Conservation (phyloP, 2,888 invertebrate genomes). For the Pyrgus malvae region DNA sequence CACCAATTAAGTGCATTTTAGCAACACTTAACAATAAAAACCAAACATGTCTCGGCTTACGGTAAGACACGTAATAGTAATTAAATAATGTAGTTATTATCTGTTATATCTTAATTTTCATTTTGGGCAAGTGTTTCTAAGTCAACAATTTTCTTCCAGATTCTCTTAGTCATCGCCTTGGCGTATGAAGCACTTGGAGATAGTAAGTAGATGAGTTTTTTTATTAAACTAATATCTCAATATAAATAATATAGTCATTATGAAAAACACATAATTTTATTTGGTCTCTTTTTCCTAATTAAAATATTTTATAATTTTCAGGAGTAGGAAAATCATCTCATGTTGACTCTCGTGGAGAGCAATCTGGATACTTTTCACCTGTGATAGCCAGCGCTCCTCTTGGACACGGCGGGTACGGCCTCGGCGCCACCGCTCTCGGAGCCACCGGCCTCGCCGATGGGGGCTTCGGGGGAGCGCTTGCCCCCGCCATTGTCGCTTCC, state of each 20-base stretch:
- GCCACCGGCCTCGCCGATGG: constrained; percentile 30
- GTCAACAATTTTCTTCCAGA: constrained; percentile 51
- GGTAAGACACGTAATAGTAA: constrained; percentile 48
- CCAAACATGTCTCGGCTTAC: constrained; percentile 69
- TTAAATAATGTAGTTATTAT: background rate
- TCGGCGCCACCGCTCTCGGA: constrained; percentile 31
- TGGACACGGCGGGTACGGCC: constrained; percentile 29
- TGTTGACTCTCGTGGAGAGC: constrained; percentile 55
- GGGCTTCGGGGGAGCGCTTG: constrained; percentile 20
- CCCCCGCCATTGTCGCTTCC: constrained; percentile 47
- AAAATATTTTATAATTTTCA: constrained; percentile 28
- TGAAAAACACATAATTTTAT: no score
- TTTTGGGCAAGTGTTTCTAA: background rate
- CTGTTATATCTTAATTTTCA: no score
- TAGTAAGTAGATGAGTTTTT: constrained; percentile 45
- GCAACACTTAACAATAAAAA: constrained; percentile 35
- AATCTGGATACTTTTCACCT: constrained; percentile 45
- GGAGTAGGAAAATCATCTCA: constrained; percentile 48
- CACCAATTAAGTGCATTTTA: constrained; percentile 49
- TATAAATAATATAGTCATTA: background rate
- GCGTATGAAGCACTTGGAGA: constrained; percentile 67
- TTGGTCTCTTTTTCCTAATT: no score
- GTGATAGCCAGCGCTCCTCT: constrained; percentile 33
- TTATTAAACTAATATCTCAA: background rate
- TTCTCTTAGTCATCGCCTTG: constrained; percentile 72